These are phyloP conservation scores for Helicolenus hilgendorfi DNA, from an alignment of 2,797 vertebrate genomes.

Conservation along the genomic window DNA sequence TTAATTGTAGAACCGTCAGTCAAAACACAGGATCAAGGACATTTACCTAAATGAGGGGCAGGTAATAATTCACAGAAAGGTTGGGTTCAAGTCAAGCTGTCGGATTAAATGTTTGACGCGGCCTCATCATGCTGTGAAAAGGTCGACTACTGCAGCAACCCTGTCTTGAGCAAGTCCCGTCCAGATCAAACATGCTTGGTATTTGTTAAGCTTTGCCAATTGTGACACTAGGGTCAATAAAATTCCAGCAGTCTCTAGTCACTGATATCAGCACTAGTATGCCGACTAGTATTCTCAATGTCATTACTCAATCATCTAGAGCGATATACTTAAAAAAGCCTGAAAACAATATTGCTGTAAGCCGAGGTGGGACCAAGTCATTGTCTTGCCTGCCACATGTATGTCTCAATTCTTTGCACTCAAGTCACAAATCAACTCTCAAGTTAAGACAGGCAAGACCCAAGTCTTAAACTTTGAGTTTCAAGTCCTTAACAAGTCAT, in stretches of 20 bases:
- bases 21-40: background rate
- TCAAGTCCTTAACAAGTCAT: no score
- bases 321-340: background rate
- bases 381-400: no score
- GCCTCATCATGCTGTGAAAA: background rate
- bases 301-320: background rate
- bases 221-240: slow-evolving; percentile 24
- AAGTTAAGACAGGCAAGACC: no score
- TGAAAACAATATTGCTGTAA: background rate
- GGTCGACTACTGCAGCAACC: background rate
- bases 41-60: background rate
- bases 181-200: background rate
- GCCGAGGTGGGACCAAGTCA: no score
- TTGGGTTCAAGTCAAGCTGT: background rate
- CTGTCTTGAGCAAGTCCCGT: slow-evolving; percentile 3
- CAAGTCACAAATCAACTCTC: no score
- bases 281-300: background rate
- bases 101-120: background rate
- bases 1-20: background rate
- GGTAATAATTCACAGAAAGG: background rate
- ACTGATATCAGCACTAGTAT: background rate
- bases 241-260: background rate
- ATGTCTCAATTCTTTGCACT: no score
- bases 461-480: no score
- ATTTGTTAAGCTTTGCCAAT: slow-evolving; percentile 12